These are phyloP conservation scores for Psilopogon haemacephalus DNA, from an alignment of 2,113 vertebrate species.

Conservation along the genomic window DNA sequence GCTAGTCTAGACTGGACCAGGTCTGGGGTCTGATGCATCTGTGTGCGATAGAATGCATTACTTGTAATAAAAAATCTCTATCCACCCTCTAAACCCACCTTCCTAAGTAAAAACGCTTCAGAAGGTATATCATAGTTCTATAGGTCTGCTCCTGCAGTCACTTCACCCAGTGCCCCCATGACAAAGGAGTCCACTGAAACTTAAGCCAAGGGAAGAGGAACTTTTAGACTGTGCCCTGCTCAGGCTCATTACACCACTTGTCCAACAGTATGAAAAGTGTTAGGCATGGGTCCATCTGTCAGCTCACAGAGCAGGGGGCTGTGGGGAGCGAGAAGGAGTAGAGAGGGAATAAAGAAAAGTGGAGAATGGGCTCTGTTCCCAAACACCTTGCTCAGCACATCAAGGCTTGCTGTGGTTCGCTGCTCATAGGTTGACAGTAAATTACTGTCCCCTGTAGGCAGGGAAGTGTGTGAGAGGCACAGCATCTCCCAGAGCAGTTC, in stretches of 20 bases:
- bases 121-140: accelerated
- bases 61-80: not conserved
- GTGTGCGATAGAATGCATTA: not conserved
- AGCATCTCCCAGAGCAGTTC: not conserved
- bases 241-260: not conserved
- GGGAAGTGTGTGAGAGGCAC: not conserved
- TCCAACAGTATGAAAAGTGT: accelerated
- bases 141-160: not conserved
- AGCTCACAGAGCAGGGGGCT: not conserved
- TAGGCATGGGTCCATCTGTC: not conserved
- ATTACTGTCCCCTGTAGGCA: not conserved
- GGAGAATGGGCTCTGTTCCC: not conserved
- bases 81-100: not conserved
- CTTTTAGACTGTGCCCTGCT: not conserved
- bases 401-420: not conserved
- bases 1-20: not conserved
- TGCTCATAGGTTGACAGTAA: not conserved
- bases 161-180: not conserved
- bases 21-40: not conserved
- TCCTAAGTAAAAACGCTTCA: not conserved
- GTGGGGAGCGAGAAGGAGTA: not conserved
- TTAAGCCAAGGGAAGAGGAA: not conserved
- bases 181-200: not conserved
- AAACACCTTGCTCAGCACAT: slow-evolving; percentile 7
- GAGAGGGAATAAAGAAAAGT: not conserved